A percentile compares a stretch with the other conserved stretches of the same genome.
Conservation (phyloP, 2,797 vertebrate genomes). For the Malacoctenus gilli region DNA sequence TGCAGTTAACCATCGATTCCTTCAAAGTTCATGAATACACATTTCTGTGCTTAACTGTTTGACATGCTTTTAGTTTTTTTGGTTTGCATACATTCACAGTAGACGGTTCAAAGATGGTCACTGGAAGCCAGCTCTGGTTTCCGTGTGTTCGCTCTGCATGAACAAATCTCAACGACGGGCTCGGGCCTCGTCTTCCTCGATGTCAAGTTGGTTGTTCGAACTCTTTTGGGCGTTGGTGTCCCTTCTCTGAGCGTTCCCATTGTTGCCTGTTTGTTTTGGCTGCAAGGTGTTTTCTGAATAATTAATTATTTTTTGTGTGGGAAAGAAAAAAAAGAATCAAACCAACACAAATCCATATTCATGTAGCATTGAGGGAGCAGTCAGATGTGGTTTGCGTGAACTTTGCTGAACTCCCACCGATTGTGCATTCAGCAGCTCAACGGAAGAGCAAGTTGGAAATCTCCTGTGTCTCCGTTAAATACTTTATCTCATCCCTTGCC, state of each 20-base stretch:
- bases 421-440: constrained; percentile 66
- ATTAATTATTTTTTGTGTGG: constrained; percentile 30
- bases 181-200: constrained; percentile 30
- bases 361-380: constrained; percentile 48
- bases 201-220: constrained; percentile 38
- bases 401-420: constrained; percentile 64
- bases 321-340: constrained; percentile 4
- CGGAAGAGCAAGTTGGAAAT: constrained; percentile 62
- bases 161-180: constrained; percentile 19
- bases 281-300: constrained; percentile 55
- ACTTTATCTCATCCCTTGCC: constrained; percentile 73
- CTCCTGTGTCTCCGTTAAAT: constrained; percentile 70
- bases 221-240: constrained; percentile 22
- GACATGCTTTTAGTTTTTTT: constrained; percentile 2
- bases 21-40: no score
- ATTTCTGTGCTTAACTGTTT: background rate
- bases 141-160: constrained; percentile 22
- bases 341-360: constrained; percentile 62
- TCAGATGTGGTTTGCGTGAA: constrained; percentile 65
- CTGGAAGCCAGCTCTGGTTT: constrained; percentile 18
- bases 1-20: no score
- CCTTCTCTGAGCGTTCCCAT: constrained; percentile 26
- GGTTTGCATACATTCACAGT: constrained; percentile 7
- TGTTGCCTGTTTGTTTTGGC: constrained; percentile 59
- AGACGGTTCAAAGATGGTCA: constrained; percentile 2